A percentile compares a stretch with the other conserved stretches of the same genome.
Conservation (phyloP, 2,888 invertebrate species). For the Sericinus montela region DNA sequence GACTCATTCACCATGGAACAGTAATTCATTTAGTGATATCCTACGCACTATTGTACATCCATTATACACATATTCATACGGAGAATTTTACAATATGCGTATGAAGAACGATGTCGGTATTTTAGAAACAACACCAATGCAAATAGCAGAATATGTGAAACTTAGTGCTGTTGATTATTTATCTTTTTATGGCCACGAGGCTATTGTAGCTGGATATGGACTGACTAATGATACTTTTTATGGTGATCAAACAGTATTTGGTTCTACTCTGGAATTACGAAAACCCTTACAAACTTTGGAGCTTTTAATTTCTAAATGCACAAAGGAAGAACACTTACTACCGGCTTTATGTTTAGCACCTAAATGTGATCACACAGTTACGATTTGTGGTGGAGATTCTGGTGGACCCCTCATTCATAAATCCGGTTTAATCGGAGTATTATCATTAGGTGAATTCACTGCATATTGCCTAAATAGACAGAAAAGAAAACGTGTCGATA, state of each 20-base stretch:
- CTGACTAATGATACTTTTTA: background rate
- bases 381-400: conserved; percentile 6
- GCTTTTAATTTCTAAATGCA: background rate
- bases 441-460: background rate
- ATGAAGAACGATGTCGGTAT: conserved; percentile 5
- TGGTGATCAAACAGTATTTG: background rate
- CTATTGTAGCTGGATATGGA: conserved; percentile 2
- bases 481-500: background rate
- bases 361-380: background rate
- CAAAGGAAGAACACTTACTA: too few relatives aligned
- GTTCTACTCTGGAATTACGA: background rate
- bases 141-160: background rate
- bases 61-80: background rate
- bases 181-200: conserved; percentile 4
- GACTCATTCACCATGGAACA: background rate
- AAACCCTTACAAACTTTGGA: conserved; percentile 4
- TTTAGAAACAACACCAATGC: conserved; percentile 1
- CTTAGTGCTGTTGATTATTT: conserved; percentile 3
- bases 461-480: background rate
- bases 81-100: background rate
- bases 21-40: conserved; percentile 2
- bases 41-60: background rate
- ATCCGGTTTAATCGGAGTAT: conserved; percentile 3
- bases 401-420: conserved; percentile 9
- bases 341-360: background rate